Evolutionary conservation across 2,797 vertebrate genomes (phyloP).

Genomic region (Botia almorhae): DNA sequence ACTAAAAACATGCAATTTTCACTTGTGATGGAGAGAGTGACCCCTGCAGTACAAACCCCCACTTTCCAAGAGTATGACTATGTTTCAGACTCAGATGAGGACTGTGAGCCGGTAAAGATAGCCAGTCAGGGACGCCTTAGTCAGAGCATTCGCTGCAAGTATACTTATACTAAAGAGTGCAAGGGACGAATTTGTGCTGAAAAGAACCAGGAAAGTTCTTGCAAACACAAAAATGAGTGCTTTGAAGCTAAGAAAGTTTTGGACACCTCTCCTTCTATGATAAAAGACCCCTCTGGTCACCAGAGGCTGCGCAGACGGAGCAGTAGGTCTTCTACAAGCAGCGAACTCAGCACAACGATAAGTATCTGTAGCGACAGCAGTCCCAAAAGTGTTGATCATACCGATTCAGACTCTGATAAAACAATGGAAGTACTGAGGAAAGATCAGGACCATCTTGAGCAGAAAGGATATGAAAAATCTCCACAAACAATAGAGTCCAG

Average conservation of each 20-base stretch:
- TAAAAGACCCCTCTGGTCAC: constrained; percentile 67
- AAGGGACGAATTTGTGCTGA: constrained; percentile 77
- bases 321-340: constrained; percentile 80
- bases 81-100: constrained; percentile 89
- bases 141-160: constrained; percentile 79
- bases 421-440: constrained; percentile 68
- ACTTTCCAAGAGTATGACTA: constrained; percentile 83
- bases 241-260: constrained; percentile 79
- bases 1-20: constrained; percentile 79
- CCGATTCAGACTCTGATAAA: constrained; percentile 82
- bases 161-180: constrained; percentile 80
- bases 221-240: constrained; percentile 77
- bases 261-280: constrained; percentile 68
- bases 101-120: constrained; percentile 80
- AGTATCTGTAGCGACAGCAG: constrained; percentile 79
- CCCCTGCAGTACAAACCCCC: constrained; percentile 73
- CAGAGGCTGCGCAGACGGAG: constrained; percentile 75
- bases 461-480: constrained; percentile 68
- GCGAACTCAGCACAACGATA: constrained; percentile 79
- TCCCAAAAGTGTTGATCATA: constrained; percentile 75
- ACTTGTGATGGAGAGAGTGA: constrained; percentile 73
- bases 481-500: constrained; percentile 73
- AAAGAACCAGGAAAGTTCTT: constrained; percentile 79
- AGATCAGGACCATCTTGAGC: constrained; percentile 66
- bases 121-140: constrained; percentile 77